Evolutionary conservation across 2,888 invertebrate species (phyloP).

Genomic region (Campopleginae sp.): DNA sequence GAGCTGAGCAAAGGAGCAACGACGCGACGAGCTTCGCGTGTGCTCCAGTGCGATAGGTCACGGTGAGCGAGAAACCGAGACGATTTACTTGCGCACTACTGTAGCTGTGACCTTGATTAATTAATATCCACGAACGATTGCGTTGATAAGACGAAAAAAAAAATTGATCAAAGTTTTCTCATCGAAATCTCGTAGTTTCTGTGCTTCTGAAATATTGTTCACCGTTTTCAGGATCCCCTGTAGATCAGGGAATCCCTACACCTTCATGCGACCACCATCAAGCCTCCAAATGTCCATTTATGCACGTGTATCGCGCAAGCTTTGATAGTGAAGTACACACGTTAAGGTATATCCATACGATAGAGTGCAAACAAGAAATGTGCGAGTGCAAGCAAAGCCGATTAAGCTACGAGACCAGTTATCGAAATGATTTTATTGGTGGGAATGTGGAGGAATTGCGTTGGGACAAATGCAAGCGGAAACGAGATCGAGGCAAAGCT

Average conservation of each 20-base stretch:
- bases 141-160: background rate
- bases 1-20: background rate
- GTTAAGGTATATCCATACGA: background rate
- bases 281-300: conserved; percentile 1
- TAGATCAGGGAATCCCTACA: background rate
- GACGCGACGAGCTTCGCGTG: background rate
- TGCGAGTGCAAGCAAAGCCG: conserved; percentile 39
- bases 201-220: background rate
- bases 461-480: conserved; percentile 26
- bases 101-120: background rate
- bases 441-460: conserved; percentile 32
- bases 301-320: background rate
- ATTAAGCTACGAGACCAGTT: conserved; percentile 60
- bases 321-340: background rate
- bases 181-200: background rate
- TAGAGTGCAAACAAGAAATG: conserved; percentile 10
- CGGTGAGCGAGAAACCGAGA: too few species aligned
- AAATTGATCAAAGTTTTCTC: background rate
- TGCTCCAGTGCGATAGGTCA: background rate
- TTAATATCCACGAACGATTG: background rate
- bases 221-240: background rate
- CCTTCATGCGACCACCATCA: background rate
- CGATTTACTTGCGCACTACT: background rate
- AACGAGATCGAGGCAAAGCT: background rate
- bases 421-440: conserved; percentile 60